Evolutionary conservation across 2,113 vertebrate species (phyloP).

Genomic region (Chamaetylas fuelleborni): DNA sequence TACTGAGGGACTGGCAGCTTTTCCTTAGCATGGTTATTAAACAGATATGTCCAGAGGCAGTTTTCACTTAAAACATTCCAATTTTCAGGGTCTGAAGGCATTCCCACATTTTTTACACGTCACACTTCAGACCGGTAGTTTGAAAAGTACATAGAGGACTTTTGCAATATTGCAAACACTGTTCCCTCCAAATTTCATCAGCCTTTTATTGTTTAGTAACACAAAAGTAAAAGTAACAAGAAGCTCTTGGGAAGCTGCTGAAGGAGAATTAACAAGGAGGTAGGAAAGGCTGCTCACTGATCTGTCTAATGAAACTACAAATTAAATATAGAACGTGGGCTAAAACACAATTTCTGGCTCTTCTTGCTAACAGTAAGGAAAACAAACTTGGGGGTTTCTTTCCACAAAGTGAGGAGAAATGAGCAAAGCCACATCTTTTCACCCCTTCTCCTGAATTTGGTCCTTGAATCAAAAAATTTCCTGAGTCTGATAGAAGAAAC

Average conservation of each 20-base stretch:
- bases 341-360: not conserved
- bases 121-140: not conserved
- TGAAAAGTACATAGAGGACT: not conserved
- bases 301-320: not conserved
- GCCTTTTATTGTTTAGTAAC: not conserved
- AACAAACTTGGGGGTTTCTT: not conserved
- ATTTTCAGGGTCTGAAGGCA: not conserved
- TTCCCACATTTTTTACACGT: not conserved
- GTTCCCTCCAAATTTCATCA: not conserved
- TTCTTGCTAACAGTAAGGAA: not conserved
- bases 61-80: not conserved
- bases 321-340: not conserved
- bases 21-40: not conserved
- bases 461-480: not conserved
- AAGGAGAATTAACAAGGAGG: not conserved
- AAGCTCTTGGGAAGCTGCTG: not conserved
- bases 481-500: not conserved
- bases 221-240: not conserved
- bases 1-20: not conserved
- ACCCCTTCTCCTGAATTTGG: not conserved
- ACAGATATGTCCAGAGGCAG: not conserved
- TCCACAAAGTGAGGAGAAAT: not conserved
- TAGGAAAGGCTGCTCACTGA: not conserved
- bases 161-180: not conserved
- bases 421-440: not conserved